Conservation (phyloP, 2,888 invertebrate species). For the Tenthredo notha region DNA sequence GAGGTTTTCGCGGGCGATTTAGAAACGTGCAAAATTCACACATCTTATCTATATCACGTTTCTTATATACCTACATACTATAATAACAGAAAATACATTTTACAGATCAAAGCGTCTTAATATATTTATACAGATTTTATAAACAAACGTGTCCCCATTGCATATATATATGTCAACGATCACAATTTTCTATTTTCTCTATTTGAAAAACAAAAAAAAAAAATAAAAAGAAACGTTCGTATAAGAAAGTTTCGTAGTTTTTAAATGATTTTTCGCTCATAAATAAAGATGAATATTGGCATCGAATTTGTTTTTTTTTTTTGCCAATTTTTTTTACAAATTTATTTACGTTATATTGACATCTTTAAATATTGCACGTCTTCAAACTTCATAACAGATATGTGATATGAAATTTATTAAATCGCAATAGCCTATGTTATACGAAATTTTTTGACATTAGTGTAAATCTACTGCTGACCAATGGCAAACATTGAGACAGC, state of each 20-base stretch:
- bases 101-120: not conserved
- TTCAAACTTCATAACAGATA: not conserved
- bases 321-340: too few species aligned
- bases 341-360: too few species aligned
- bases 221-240: too few species aligned
- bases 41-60: not conserved
- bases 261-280: too few species aligned
- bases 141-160: too few species aligned
- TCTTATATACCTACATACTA: not conserved
- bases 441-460: not conserved
- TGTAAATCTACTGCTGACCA: not conserved
- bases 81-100: not conserved
- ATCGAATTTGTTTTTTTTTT: too few species aligned
- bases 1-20: slow-evolving; percentile 25
- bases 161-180: too few species aligned
- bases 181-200: too few species aligned
- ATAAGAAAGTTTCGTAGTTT: too few species aligned
- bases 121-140: not conserved
- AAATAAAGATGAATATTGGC: too few species aligned
- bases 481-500: slow-evolving; percentile 27
- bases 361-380: not conserved
- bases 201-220: too few species aligned
- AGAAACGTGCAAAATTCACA: slow-evolving; percentile 16
- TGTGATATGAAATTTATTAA: not conserved
- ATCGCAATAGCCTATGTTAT: not conserved